Conservation (phyloP, 2,888 invertebrate species). For the Blastobasis lacticolella region DNA sequence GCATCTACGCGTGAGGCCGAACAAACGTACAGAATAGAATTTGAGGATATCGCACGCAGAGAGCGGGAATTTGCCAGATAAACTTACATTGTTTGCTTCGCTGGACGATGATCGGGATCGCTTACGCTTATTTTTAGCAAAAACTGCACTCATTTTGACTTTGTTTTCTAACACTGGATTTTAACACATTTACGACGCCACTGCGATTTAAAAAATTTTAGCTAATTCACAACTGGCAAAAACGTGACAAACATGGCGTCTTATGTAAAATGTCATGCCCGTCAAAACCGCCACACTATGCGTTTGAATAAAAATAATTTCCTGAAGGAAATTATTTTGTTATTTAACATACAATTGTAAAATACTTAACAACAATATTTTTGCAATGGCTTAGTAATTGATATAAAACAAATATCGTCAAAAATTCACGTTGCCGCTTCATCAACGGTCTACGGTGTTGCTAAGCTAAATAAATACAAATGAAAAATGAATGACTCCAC, state of each 20-base stretch:
- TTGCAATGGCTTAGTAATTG: too few species aligned
- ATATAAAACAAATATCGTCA: too few species aligned
- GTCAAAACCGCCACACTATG: background rate
- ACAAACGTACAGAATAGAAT: constrained; percentile 10
- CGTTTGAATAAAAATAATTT: too few species aligned
- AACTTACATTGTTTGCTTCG: constrained; percentile 50
- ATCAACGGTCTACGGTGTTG: too few species aligned
- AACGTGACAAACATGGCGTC: constrained; percentile 72
- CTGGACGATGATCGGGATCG: constrained; percentile 34
- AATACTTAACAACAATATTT: too few species aligned
- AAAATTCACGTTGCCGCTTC: too few species aligned
- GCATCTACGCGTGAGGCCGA: constrained; percentile 47
- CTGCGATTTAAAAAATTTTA: constrained; percentile 26
- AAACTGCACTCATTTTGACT: constrained; percentile 43
- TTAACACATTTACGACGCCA: constrained; percentile 15
- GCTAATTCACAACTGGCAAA: constrained; percentile 52
- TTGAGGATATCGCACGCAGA: constrained; percentile 27
- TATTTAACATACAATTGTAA: too few species aligned
- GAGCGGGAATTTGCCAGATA: constrained; percentile 46
- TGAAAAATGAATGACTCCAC: too few species aligned
- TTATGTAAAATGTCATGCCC: constrained; percentile 35
- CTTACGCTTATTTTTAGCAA: constrained; percentile 42
- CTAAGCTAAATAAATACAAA: too few species aligned
- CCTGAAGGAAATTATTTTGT: background rate
- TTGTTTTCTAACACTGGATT: constrained; percentile 10